Base-by-base conservation (phyloP, 2,113 vertebrate genomes). In the Pogonocichla stellata region DNA sequence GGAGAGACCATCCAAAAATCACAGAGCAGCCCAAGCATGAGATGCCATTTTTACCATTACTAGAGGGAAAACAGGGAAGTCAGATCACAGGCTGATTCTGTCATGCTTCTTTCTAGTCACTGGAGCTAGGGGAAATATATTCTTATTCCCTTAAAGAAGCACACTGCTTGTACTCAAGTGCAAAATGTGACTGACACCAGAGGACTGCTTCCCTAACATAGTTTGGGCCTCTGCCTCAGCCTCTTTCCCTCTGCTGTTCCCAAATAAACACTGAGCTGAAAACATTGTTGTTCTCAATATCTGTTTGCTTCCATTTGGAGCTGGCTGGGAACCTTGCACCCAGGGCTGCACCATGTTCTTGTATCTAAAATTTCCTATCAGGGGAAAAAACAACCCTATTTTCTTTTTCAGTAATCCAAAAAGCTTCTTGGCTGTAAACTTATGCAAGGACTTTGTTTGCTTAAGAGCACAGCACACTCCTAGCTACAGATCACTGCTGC, bases 361-460 rank as follows among this genome's bases (percentile, higher is more conserved):
- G 15, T 43, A 54, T 29, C 26, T 74, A 60, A 9, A 45, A 18
- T 51, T 79, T 85, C 29, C 38, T n/a, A 19, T 1, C 14, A 12
- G 15, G 5, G 6, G 2, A 5, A 20, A 81, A 45, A 66, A 81
- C 34, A 4, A 3, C 1, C 3, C 7, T 20, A 0, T 26, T 29
- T 38, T 42, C 18, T 60, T 72, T 74, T 67, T 69, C 16, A 36
- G 34, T 8, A 38, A 42, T 85, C 7, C 18, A 12, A 42, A 43
- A 51, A 79, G 2, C 6, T 72, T 64, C 34, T 60, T 40, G 20
- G 18, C 36, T 83, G 17, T 65, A 36, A 80, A 71, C 22, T 74
- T 12, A 43, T 8, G 22, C 10, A 72, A 82, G 14, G 50, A 33
- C 31, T 69, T 87, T 42, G 3, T 18, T 56, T 87, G 6, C 4